Conservation (phyloP, 2,888 invertebrate species). For the Ashinkailepas kermadecensis region DNA sequence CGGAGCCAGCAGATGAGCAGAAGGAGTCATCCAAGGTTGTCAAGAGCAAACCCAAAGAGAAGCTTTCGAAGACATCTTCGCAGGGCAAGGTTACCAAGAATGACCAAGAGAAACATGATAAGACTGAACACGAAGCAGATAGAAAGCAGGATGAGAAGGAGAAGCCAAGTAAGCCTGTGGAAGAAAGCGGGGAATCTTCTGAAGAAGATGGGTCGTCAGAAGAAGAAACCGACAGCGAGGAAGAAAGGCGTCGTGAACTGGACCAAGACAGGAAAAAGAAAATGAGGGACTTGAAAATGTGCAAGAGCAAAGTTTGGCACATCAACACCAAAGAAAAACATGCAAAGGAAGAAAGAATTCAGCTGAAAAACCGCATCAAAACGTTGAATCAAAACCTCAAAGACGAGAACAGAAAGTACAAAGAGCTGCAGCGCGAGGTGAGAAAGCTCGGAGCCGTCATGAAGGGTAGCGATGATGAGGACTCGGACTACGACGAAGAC, state of each 20-base stretch:
- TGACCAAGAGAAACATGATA: not conserved
- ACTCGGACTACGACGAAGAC: conserved; percentile 44
- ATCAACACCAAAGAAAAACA: conserved; percentile 37
- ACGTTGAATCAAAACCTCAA: conserved; percentile 61
- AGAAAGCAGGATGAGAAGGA: conserved; percentile 56
- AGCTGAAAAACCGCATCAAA: conserved; percentile 68
- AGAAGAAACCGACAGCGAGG: conserved; percentile 32
- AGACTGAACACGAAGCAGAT: conserved; percentile 9
- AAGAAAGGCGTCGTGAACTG: conserved; percentile 31
- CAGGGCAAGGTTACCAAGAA: not conserved
- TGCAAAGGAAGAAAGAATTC: conserved; percentile 61
- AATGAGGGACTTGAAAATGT: conserved; percentile 61
- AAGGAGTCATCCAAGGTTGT: not conserved
- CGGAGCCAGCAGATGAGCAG: not conserved
- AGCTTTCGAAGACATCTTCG: not conserved
- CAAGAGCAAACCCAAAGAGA: conserved; percentile 9
- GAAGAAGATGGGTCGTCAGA: conserved; percentile 37
- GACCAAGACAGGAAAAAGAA: conserved; percentile 50
- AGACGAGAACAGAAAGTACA: conserved; percentile 73
- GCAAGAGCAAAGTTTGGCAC: conserved; percentile 46
- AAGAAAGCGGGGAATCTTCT: conserved; percentile 9
- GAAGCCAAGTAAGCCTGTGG: conserved; percentile 35
- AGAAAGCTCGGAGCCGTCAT: conserved; percentile 59
- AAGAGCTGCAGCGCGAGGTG: conserved; percentile 74
- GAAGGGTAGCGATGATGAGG: conserved; percentile 37